These are phyloP conservation scores for Trichechus manatus DNA, from an alignment of 2,113 vertebrate genomes.

Conservation along the genomic window DNA sequence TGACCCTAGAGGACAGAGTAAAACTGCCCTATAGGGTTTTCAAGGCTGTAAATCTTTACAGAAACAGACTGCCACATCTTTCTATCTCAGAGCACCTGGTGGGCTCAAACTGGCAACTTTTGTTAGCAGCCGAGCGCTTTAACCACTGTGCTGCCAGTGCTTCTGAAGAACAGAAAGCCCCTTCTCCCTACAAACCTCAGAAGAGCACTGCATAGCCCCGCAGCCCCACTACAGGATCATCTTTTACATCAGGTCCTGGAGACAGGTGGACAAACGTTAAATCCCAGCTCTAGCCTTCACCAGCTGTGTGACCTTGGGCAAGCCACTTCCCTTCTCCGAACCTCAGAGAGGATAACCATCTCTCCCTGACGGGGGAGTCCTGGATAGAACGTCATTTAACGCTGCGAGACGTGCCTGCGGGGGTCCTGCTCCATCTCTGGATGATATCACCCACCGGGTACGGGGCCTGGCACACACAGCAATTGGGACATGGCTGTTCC, in stretches of 20 bases:
- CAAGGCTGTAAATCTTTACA: not conserved
- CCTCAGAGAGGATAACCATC: too few relatives aligned
- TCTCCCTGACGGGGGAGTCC: rapidly evolving
- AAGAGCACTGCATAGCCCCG: not conserved
- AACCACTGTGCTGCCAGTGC: not conserved
- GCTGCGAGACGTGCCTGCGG: not conserved
- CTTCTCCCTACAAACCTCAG: not conserved
- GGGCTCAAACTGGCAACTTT: not conserved
- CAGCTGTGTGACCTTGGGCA: constrained; percentile 70
- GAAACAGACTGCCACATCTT: not conserved
- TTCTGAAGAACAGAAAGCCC: too few relatives aligned
- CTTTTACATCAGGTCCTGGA: not conserved
- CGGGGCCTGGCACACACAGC: not conserved
- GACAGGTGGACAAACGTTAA: not conserved
- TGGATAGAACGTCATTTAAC: rapidly evolving
- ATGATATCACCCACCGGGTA: not conserved
- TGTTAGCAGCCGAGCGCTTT: not conserved
- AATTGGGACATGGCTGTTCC: not conserved
- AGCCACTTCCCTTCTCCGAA: constrained; percentile 20
- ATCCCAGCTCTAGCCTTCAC: not conserved
- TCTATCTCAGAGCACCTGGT: not conserved
- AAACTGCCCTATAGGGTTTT: not conserved
- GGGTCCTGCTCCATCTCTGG: not conserved
- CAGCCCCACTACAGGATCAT: too few relatives aligned
- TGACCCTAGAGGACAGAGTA: not conserved